A percentile compares a stretch with the other conserved stretches of the same genome.
Conservation (phyloP, 2,888 invertebrate genomes). For the Scotopteryx bipunctaria region DNA sequence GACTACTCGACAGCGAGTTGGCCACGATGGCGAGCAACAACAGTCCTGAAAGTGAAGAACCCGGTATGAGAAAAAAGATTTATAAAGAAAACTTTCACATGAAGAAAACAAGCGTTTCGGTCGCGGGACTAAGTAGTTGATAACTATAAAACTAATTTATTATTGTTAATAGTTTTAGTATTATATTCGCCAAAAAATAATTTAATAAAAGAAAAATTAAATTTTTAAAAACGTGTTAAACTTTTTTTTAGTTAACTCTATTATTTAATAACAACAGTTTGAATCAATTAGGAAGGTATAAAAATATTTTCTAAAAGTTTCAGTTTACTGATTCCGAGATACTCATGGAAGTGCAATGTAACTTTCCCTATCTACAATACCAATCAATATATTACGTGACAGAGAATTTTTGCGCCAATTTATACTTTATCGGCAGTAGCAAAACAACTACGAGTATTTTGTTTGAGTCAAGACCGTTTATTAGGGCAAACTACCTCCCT, state of each 20-base stretch:
- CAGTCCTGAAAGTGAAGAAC: conserved; percentile 69
- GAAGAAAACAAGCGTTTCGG: conserved; percentile 70
- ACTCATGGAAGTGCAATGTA: conserved; percentile 54
- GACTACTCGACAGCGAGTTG: conserved; percentile 68
- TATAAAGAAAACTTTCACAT: conserved; percentile 78
- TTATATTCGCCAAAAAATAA: conserved; percentile 46
- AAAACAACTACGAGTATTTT: conserved; percentile 25
- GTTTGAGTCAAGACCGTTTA: conserved; percentile 43
- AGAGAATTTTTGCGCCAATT: conserved; percentile 56
- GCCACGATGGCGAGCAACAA: conserved; percentile 73
- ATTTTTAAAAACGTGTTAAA: conserved; percentile 3
- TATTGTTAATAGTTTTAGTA: conserved; percentile 49
- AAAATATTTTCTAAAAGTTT: not conserved
- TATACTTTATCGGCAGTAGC: conserved; percentile 51
- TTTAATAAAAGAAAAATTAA: conserved; percentile 29
- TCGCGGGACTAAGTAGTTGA: conserved; percentile 56
- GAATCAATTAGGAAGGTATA: too few species aligned
- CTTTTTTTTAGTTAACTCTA: conserved; percentile 3
- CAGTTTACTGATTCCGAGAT: conserved; percentile 2
- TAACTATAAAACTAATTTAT: conserved; percentile 68
- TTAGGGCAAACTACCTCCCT: not conserved
- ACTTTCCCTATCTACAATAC: conserved; percentile 72
- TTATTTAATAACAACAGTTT: too few species aligned
- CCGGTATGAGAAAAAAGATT: conserved; percentile 69
- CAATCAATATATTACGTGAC: conserved; percentile 71